Percentiles rank a stretch among this genome's conserved stretches.
These are phyloP conservation scores for Zaprionus lineosus DNA, from an alignment of 2,888 invertebrate genomes.

Conservation along the genomic window DNA sequence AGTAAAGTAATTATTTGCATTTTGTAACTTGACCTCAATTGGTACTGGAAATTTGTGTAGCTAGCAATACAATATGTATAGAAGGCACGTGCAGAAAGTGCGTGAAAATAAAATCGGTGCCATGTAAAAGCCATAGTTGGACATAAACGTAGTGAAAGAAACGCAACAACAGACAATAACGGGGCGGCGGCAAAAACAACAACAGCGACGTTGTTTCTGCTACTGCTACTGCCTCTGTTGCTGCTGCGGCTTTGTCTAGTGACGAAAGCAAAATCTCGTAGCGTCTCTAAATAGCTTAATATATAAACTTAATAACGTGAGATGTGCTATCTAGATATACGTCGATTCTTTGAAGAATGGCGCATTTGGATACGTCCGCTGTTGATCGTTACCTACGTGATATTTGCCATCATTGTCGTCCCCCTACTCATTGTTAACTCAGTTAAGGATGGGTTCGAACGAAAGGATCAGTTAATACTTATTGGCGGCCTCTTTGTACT, in stretches of 20 bases:
- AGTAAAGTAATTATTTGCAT: slow-evolving; percentile 24
- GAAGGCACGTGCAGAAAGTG: slow-evolving; percentile 20
- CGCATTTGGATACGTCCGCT: slow-evolving; percentile 95
- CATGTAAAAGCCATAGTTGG: slow-evolving; percentile 28
- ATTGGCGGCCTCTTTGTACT: slow-evolving; percentile 96
- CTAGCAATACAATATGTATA: slow-evolving; percentile 22
- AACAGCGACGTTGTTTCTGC: slow-evolving; percentile 18
- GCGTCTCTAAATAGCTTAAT: slow-evolving; percentile 14
- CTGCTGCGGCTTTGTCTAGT: slow-evolving; percentile 41
- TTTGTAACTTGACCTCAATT: slow-evolving; percentile 13
- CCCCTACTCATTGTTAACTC: slow-evolving; percentile 92
- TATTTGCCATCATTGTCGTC: slow-evolving; percentile 91
- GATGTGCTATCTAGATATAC: slow-evolving; percentile 76
- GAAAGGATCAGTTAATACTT: slow-evolving; percentile 90
- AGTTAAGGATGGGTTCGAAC: slow-evolving; percentile 89
- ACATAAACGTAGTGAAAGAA: slow-evolving; percentile 19
- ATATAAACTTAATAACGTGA: slow-evolving; percentile 9
- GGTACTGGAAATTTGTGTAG: slow-evolving; percentile 8
- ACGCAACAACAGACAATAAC: slow-evolving; percentile 46
- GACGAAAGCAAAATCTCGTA: slow-evolving; percentile 49
- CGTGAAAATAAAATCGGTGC: slow-evolving; percentile 28
- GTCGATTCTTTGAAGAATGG: slow-evolving; percentile 85
- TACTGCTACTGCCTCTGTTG: slow-evolving; percentile 7
- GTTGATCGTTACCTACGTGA: slow-evolving; percentile 89
- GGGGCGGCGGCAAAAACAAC: slow-evolving; percentile 55